phyloP scores from a whole-genome alignment of 2,113 vertebrate species.

The Butorides virescens region DNA sequence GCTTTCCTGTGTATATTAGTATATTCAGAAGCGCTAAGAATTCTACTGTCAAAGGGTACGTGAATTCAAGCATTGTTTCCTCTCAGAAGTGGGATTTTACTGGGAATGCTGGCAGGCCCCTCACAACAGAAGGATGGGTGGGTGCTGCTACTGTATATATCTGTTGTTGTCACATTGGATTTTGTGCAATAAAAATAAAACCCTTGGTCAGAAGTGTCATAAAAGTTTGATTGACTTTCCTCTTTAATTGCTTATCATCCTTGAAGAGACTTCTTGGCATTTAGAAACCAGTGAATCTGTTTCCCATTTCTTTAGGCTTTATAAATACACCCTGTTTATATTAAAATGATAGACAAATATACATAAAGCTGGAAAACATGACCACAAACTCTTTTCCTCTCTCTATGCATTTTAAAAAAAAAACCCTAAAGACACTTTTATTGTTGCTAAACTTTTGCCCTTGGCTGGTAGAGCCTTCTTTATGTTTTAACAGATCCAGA shows the following conservation, averaged over 20 bases:
- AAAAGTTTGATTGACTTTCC: constrained; percentile 72
- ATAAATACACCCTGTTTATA: constrained; percentile 78
- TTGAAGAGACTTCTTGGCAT: constrained; percentile 73
- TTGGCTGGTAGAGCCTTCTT: constrained; percentile 50
- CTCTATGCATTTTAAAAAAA: constrained; percentile 17
- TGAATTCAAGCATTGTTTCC: constrained; percentile 59
- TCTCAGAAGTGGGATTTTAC: constrained; percentile 59
- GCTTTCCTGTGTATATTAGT: neutral
- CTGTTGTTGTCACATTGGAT: constrained; percentile 68
- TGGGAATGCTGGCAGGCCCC: constrained; percentile 64
- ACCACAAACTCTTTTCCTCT: constrained; percentile 71
- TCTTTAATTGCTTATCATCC: constrained; percentile 77
- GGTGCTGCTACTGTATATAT: constrained; percentile 66
- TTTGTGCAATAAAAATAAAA: constrained; percentile 76
- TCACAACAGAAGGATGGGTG: constrained; percentile 64
- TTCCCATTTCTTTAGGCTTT: constrained; percentile 76
- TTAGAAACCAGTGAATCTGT: constrained; percentile 74
- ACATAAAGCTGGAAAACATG: constrained; percentile 77
- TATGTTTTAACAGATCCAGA: constrained; percentile 52
- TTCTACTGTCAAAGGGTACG: constrained; percentile 42
- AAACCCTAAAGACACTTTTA: constrained; percentile 56
- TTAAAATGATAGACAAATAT: constrained; percentile 79
- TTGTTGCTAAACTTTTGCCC: constrained; percentile 71
- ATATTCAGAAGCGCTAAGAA: constrained; percentile 2
- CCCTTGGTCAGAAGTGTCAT: constrained; percentile 74